phyloP scores from a whole-genome alignment of 2,888 invertebrate species.

The Xylota segnis region DNA sequence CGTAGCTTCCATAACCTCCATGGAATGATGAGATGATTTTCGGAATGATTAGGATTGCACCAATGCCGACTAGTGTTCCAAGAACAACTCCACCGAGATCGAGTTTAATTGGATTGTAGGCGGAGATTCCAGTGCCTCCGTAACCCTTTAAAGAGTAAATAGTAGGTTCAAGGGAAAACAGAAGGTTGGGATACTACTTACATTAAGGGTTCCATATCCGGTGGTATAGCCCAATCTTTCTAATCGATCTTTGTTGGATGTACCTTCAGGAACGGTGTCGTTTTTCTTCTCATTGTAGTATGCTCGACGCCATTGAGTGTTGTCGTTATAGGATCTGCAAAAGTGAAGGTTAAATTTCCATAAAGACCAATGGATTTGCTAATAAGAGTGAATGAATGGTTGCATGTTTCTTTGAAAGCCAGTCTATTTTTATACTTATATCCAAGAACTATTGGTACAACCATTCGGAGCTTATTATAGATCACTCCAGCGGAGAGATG shows the following conservation, averaged over 20 bases:
- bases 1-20: conserved; percentile 87
- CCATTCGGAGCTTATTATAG: too few relatives aligned
- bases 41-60: conserved; percentile 91
- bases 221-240: conserved; percentile 83
- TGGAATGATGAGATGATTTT: conserved; percentile 91
- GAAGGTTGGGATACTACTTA: conserved; percentile 60
- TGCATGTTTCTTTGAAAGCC: too few relatives aligned
- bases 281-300: conserved; percentile 82
- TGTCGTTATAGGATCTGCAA: conserved; percentile 80
- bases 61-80: conserved; percentile 92
- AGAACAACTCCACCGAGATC: conserved; percentile 93
- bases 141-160: conserved; percentile 81
- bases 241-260: conserved; percentile 82
- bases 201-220: conserved; percentile 83
- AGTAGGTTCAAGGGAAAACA: neutral
- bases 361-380: too few relatives aligned
- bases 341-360: neutral
- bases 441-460: too few relatives aligned
- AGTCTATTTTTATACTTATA: too few relatives aligned
- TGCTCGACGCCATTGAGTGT: conserved; percentile 81
- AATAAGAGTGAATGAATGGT: too few relatives aligned
- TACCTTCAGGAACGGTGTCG: conserved; percentile 76
- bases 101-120: conserved; percentile 91
- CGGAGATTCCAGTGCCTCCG: conserved; percentile 85
- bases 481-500: too few relatives aligned